Base-by-base conservation (phyloP, 2,113 vertebrate genomes). In the Suncus etruscus region DNA sequence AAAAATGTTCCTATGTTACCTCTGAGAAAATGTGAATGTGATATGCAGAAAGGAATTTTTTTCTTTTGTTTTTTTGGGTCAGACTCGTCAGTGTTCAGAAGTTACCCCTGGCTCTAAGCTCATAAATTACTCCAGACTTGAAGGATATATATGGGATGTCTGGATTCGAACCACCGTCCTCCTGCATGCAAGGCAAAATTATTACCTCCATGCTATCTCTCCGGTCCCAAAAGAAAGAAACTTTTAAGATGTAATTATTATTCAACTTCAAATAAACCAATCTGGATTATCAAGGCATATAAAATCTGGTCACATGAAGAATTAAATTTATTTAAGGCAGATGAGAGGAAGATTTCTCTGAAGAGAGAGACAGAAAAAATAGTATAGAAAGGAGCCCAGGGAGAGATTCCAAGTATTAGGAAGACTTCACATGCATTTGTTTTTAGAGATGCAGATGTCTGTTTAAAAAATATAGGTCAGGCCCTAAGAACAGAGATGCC, bases 1-100 rank as follows among this genome's bases (percentile, higher is more conserved):
- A 3, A 0, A 31, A 11, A 15, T 22, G 5, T 4, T 3, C 10
- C 25, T 14, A 0, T 9, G 24, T 14, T 32, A 45, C n/a, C n/a
- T 32, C 1, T 16, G 58, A 54, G 29, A 29, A 24, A 7, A 47
- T 16, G 6, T 1, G 29, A 18, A 1, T 48, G 1, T 79, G 29
- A 15, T 39, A 9, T 47, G 25, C 6, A 11, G 8, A 20, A 70
- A 25, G 39, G 39, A 39, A 39, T 39, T 39, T 39, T 39, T 39
- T 39, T 39, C 3, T 39, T 39, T 39, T 39, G 39, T 39, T 39
- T 39, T 39, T 39, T 39, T 39, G 39, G 39, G 39, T 39, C 39
- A 39, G 3, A 39, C 39, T 39, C 39, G 39, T 39, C 39, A 39
- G 39, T 5, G 39, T 39, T 39, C 3, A 39, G 39, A 39, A 5